Evolutionary conservation across 2,888 invertebrate genomes (phyloP).

Genomic region (Eristalis arbustorum): DNA sequence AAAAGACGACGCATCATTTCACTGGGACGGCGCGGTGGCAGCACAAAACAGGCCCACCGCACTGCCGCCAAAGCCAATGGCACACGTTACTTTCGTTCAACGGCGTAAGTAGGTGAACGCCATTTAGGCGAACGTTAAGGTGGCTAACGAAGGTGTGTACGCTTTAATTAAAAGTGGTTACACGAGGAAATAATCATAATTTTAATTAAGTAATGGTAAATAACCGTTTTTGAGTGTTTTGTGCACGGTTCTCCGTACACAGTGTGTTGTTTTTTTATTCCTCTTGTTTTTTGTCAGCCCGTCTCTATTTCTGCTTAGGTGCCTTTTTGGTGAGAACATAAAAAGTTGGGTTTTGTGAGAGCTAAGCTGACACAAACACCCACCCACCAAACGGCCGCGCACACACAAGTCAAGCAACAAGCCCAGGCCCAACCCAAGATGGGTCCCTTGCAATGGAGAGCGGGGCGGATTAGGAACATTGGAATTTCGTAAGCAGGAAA

Average conservation of each 20-base stretch:
- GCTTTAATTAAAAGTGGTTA: conserved; percentile 70
- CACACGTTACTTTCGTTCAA: conserved; percentile 32
- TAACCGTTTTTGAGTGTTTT: conserved; percentile 65
- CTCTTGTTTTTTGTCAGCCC: conserved; percentile 1
- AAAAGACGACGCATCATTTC: conserved; percentile 56
- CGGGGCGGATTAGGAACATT: conserved; percentile 19
- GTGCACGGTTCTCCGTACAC: conserved; percentile 30
- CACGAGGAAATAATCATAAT: conserved; percentile 70
- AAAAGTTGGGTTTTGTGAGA: conserved; percentile 40
- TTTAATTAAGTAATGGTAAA: conserved; percentile 71
- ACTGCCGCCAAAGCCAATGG: neutral
- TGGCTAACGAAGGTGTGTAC: conserved; percentile 68
- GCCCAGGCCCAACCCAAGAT: conserved; percentile 1
- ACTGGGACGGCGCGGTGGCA: conserved; percentile 13
- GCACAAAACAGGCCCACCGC: neutral
- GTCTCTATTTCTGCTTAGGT: conserved; percentile 44
- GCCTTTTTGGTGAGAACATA: conserved; percentile 43
- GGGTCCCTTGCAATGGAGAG: neutral
- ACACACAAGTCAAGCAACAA: neutral
- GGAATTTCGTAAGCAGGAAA: conserved; percentile 51
- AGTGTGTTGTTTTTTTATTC: conserved; percentile 35
- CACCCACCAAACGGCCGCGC: neutral
- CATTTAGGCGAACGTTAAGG: conserved; percentile 48
- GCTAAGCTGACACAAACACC: conserved; percentile 13
- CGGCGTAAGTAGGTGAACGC: conserved; percentile 50